A percentile compares a stretch with the other conserved stretches of the same genome.
phyloP scores from a whole-genome alignment of 2,888 invertebrate species.

The Oxyscelio sp. region DNA sequence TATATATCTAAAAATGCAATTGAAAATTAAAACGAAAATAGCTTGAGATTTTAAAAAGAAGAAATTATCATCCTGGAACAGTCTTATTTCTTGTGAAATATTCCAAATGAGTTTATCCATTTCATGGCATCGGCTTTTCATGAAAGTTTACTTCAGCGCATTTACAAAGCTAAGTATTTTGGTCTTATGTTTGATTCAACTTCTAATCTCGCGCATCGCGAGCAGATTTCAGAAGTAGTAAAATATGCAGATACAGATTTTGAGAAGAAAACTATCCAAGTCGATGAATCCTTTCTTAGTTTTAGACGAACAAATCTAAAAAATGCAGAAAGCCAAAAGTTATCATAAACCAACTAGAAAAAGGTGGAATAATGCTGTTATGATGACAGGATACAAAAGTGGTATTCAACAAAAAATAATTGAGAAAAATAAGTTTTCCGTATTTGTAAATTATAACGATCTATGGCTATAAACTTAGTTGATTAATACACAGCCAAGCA shows the following conservation, averaged over 20 bases:
- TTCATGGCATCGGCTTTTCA: slow-evolving; percentile 35
- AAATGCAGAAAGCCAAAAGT: slow-evolving; percentile 64
- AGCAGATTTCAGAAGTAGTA: slow-evolving; percentile 41
- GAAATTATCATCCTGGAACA: slow-evolving; percentile 32
- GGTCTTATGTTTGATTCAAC: slow-evolving; percentile 47
- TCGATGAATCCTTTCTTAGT: slow-evolving; percentile 75
- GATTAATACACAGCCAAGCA: slow-evolving; percentile 68
- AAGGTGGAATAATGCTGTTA: slow-evolving; percentile 63
- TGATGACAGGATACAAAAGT: slow-evolving; percentile 71
- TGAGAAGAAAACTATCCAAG: slow-evolving; percentile 67
- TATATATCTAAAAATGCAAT: slow-evolving; percentile 12
- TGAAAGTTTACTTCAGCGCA: slow-evolving; percentile 17
- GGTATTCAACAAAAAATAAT: slow-evolving; percentile 70
- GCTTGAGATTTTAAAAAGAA: slow-evolving; percentile 17
- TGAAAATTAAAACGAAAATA: slow-evolving; percentile 17
- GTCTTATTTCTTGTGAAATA: slow-evolving; percentile 9
- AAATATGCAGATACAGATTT: slow-evolving; percentile 68
- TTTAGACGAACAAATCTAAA: slow-evolving; percentile 75
- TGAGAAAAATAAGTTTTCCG: slow-evolving; percentile 58
- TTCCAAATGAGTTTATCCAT: slow-evolving; percentile 41
- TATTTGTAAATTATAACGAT: slow-evolving; percentile 70
- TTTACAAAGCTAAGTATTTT: slow-evolving; percentile 24
- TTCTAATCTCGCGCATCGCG: slow-evolving; percentile 31
- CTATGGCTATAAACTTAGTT: slow-evolving; percentile 71
- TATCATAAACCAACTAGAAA: slow-evolving; percentile 59